Base-by-base conservation (phyloP, 2,113 vertebrate genomes). In the Lynx canadensis region DNA sequence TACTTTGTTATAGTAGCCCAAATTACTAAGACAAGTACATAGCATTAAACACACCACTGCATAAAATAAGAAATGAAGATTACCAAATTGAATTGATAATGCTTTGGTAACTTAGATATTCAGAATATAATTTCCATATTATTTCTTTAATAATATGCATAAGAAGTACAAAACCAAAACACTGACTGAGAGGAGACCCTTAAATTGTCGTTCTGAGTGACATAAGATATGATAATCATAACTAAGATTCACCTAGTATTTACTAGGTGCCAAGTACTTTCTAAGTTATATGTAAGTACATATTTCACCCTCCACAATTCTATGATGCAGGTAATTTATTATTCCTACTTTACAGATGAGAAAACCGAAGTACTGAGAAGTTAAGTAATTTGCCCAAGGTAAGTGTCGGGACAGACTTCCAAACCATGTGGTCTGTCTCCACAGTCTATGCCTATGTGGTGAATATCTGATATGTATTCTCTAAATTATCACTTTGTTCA, bases 1-100 rank as follows among this genome's bases (percentile, higher is more conserved):
- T 15, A 19, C 16, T 36, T 69, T 83, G 18, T 78, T 57, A 68
- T 1, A 60, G 48, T 57, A 89, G 3, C 68, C 68, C 68, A 83
- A 68, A 14, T 36, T 29, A 89, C 31, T 76, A 55, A 78, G 71
- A 78, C n/a, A 84, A 96, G 55, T n/a, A 16, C 45, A 48, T 4
- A 65, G 74, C 45, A 57, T 27, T 66, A 87, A 92, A 63, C 19
- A 80, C 31, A 33, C 13, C 71, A 80, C 31, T 94, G 91, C 13
- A 38, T 89, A 86, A 88, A 85, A 57, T 92, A 81, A 92, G 89
- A 96, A 92, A 89, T 81, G 41, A 93, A 74, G 65, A 76, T 85
- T 80, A 94, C 31, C 18, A 55, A 89, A 71, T 23, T 71, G 55
- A 90, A 68, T 86, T 50, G 48, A 38, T 7, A 89, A 60, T 84